phyloP scores from a whole-genome alignment of 2,113 vertebrate genomes.

The Lepidothrix coronata region DNA sequence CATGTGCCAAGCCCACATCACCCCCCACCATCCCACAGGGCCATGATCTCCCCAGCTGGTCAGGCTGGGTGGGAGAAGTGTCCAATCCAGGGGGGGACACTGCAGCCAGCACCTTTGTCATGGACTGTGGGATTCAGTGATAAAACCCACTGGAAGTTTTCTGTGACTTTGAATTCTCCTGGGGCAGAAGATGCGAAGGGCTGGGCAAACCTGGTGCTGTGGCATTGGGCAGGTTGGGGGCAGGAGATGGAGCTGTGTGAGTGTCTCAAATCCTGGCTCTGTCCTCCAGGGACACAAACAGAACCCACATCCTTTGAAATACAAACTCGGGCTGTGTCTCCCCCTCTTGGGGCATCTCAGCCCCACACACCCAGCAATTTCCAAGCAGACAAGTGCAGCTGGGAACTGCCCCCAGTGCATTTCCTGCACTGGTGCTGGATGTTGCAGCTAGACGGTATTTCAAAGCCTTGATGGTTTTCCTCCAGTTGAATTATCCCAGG shows the following conservation, averaged over 20 bases:
- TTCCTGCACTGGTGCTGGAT: not conserved
- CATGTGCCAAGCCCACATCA: fast-evolving
- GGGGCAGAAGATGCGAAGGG: not conserved
- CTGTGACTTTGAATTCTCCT: not conserved
- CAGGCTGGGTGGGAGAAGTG: not conserved
- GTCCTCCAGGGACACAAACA: not conserved
- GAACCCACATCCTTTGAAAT: not conserved
- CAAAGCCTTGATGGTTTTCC: not conserved
- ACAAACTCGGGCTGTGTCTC: not conserved
- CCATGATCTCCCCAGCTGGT: too few species aligned
- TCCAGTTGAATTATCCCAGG: not conserved
- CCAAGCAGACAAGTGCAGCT: not conserved
- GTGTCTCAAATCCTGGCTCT: not conserved
- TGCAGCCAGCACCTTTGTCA: not conserved
- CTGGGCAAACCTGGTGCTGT: fast-evolving
- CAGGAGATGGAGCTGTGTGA: not conserved
- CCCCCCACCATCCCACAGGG: not conserved
- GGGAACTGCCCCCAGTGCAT: not conserved
- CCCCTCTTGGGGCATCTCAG: not conserved
- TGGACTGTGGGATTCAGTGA: not conserved
- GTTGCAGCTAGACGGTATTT: fast-evolving
- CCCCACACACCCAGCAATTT: not conserved
- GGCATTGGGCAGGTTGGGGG: not conserved
- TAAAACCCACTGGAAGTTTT: not conserved
- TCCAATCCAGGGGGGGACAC: fast-evolving